Evolutionary conservation across 2,888 invertebrate genomes (phyloP), one percentile per base, ranked within the genome.

Genomic region (Teinopalpus imperialis): DNA sequence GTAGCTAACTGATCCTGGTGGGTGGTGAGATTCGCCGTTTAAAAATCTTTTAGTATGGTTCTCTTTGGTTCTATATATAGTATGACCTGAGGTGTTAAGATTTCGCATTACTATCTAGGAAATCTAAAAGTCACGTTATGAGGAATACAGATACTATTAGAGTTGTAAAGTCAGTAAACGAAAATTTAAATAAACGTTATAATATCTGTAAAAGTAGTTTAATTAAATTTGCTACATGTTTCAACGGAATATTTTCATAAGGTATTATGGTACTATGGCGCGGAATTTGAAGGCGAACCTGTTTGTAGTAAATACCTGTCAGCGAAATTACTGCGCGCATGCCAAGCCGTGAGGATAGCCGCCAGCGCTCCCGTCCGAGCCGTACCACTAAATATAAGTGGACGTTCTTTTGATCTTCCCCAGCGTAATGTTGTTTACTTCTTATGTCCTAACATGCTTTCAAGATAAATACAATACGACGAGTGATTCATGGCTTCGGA

Each of bases 251-350:
- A 49, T 48, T 52, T 54, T 49, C 46, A 41, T 56, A 48, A 39
- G 21, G 45, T 40, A 34, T 21, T n/a, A n/a, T n/a, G n/a, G n/a
- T 51, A 54, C 49, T 56, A 56, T 57, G 52, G 54, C 52, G 57
- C 56, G 60, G 64, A 59, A 62, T 69, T 64, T 56, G 73, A 74
- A 73, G 74, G 74, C 61, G 56, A 74, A 73, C 74, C 57, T 66
- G 69, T 74, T 57, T 50, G 55, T 47, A 52, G 58, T 61, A 53
- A 59, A 61, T 66, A 62, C 63, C 60, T 56, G 61, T 62, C 57
- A 54, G 62, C 49, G 49, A 48, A 60, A 52, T 56, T 48, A 56
- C 51, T 49, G 50, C 48, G 43, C 51, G 56, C 55, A 49, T 55
- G 52, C 51, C 54, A 43, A 50, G 53, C 52, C 27, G 44, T 47